Evolutionary conservation across 2,797 vertebrate species (phyloP), one percentile per base, ranked within the genome.

Genomic region (Salmo trutta): DNA sequence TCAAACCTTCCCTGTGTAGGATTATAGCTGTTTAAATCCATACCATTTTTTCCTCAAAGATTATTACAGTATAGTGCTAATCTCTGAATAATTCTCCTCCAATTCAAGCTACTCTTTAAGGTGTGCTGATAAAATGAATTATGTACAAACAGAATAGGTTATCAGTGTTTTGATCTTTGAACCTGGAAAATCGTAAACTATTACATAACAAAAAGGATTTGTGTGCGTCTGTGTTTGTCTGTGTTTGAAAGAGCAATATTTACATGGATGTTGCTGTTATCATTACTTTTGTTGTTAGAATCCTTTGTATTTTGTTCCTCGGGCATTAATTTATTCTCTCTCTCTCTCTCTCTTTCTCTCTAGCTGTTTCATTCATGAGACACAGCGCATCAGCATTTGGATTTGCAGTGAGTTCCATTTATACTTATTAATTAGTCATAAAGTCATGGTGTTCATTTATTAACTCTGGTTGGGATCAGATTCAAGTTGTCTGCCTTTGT

Each of bases 301-400:
- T 53, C 29, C 17, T 73, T 36, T 19, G 10, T 56, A 29, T 59
- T 24, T 31, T 70, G 19, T 41, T 41, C 67, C 31, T 41, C 31
- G 41, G 29, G 31, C 33, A 41, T 19, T 69, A 8, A 69, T 33
- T n/a, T 31, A 19, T 24, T 74, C 15, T 84, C 53, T 80, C 64
- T 81, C 33, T 78, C 27, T 73, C 4, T 80, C 51, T 93, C 83
- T 77, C 19, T 74, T 74, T 77, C 76, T 84, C 92, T 87, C 86
- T 93, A 99, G 98, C 97, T 88, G 97, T 98, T 91, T 98, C 98
- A 75, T 95, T 98, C 90, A 98, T 98, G 98, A 95, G 97, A 90
- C 97, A 97, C 95, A 99, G 98, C 74, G 97, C 98, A 17, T 99
- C 98, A 84, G 96, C 98, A 66, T 99, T 99, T 91, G 98, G 97